phyloP scores from a whole-genome alignment of 2,888 invertebrate species.

The Coelinius sp. region DNA sequence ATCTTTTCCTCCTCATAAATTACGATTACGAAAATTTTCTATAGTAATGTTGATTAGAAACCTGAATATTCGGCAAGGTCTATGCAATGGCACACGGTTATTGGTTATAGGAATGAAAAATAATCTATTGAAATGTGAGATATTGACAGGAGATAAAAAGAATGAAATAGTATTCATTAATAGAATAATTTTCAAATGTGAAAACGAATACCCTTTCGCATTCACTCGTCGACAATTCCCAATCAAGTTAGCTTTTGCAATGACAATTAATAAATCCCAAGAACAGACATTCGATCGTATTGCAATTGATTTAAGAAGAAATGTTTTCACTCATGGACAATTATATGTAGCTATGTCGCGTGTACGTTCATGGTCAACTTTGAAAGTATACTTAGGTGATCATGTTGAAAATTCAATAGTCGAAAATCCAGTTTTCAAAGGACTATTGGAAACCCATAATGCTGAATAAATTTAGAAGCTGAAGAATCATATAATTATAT shows the following conservation, averaged over 20 bases:
- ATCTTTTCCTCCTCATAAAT: conserved; percentile 43
- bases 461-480: too few relatives aligned
- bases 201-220: too few relatives aligned
- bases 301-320: conserved; percentile 33
- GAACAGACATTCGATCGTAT: conserved; percentile 36
- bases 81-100: conserved; percentile 44
- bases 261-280: conserved; percentile 43
- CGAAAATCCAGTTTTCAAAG: neutral
- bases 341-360: conserved; percentile 40
- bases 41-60: conserved; percentile 47
- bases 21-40: conserved; percentile 37
- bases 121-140: too few relatives aligned
- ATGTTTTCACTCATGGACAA: conserved; percentile 37
- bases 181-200: too few relatives aligned
- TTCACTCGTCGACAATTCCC: neutral
- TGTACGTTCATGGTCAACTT: conserved; percentile 32
- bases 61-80: conserved; percentile 44
- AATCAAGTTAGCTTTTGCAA: conserved; percentile 39
- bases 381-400: neutral
- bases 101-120: neutral
- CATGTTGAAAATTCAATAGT: neutral
- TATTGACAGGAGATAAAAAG: too few relatives aligned
- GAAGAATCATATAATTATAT: too few relatives aligned
- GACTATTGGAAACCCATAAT: neutral
- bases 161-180: too few relatives aligned